Base-by-base conservation (phyloP, 2,797 vertebrate genomes). In the Telmatherina bonti region DNA sequence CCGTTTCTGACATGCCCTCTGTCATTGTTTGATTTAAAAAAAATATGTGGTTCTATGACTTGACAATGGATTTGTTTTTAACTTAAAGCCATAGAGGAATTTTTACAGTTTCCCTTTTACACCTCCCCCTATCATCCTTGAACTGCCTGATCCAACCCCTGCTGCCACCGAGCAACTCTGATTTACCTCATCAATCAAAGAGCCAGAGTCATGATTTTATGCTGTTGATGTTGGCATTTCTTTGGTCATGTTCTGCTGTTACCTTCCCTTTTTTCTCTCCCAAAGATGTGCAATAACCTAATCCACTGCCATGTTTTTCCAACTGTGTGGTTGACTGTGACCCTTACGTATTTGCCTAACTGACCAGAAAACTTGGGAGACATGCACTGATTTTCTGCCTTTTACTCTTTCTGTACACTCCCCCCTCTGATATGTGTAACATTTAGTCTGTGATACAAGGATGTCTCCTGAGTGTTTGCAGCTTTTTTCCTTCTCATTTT, bases 151-250 rank as follows among this genome's bases (percentile, higher is more conserved):
- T 47, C 70, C 71, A 38, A 41, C 57, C 67, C 64, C 53, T 49
- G 26, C 43, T 52, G 63, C 74, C 64, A 38, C 63, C 18, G 47
- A 86, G 74, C 59, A 62, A 18, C 81, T 71, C 81, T 89, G 70
- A 84, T 92, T 93, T 67, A 87, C 86, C 92, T 92, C 87, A 90
- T 91, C 86, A 83, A 87, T 82, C 67, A 70, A 84, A 88, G 64
- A 88, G 88, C 89, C 87, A 73, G 61, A 86, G 83, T 85, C 82
- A 84, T 89, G 88, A 91, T 91, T 89, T 87, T 84, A 85, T 91
- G 89, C 88, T 85, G 81, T 57, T 87, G 71, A 88, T 90, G 77
- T 89, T 86, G 79, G 75, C 72, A 78, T 81, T 86, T 87, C 72
- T 82, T 76, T 90, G 65, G 74, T 84, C 72, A 72, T 89, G 79